Base-by-base conservation (phyloP, 1,140 invertebrate genomes). In the Eueides isabella region DNA sequence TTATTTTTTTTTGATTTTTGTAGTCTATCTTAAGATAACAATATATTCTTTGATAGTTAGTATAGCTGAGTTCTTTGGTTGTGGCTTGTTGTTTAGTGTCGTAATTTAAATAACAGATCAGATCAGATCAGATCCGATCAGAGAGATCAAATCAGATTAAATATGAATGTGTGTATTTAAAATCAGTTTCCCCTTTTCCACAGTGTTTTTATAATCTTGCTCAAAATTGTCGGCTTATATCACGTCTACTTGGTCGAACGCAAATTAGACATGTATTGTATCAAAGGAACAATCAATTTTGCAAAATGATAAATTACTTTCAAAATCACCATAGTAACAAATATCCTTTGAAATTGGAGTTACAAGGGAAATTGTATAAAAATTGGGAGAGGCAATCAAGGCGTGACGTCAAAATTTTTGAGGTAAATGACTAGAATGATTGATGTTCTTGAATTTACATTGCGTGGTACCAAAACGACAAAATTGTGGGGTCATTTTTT, bases 381-480 rank as follows among this genome's bases (percentile, higher is more conserved):
- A 90, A 84, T 88, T 82, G 81, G 82, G 79, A 85, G 80, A 85
- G 80, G 85, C 84, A 86, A 89, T 88, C 86, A 87, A 85, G 81
- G 81, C 85, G 82, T 84, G 84, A 87, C 84, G 87, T 87, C 81
- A 77, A 87, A 85, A 89, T 87, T 92, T 90, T 86, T 69, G 82
- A 87, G 78, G 87, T 85, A 90, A 92, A 88, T 86, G 90, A 89
- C 84, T 85, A 81, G 82, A 85, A 85, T 91, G 90, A 92, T 92
- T 91, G 90, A 92, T 92, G 90, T 83, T 78, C 82, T 75, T 84
- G 83, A 85, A 89, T 86, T 86, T 90, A 89, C 78, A 81, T 78
- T 82, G 75, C 72, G 76, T 78, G 82, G 77, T 84, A 82, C 80
- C 81, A 88, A 88, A 86, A 85, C 78, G 80, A 85, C 80, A 85